Base-by-base conservation (phyloP, 2,888 invertebrate species). In the Leptinotarsa peninsularis region DNA sequence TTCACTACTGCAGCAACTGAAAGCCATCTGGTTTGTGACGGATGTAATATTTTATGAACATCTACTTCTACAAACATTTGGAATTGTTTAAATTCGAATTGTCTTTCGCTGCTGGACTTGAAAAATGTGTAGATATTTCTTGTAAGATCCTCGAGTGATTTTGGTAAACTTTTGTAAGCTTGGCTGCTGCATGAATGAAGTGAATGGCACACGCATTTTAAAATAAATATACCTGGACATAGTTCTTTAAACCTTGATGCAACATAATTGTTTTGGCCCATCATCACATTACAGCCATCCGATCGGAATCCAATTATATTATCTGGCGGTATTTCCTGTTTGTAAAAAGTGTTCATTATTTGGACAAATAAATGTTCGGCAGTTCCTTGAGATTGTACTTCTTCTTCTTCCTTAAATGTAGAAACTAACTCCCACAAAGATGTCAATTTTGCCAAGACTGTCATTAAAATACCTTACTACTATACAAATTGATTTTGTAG, bases 401-500 rank as follows among this genome's bases (percentile, higher is more conserved):
- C 52, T 52, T 52, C 50, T 52, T 17, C 52, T 52, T 52, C 52
- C 52, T 52, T 52, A 52, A 50, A 52, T 52, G 17, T 4, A 52
- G 52, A 52, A 52, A 52, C 52, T 52, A 52, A 52, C 52, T 52
- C 52, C 52, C 52, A 17, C 17, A 17, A 52, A 52, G 52, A 52
- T 17, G 52, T 52, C 52, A 52, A 52, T 52, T 52, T 52, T 52
- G 52, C 52, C 52, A 52, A 52, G 52, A 52, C 52, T 52, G 52
- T 52, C 52, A 52, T 52, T 52, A n/a, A 52, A 52, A 52, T 52
- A 52, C n/a, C 52, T 17, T 52, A 15, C 52, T 52, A 52, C 17
- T 52, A 52, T 52, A 52, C 52, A 52, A 52, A 52, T 52, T 52
- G 52, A 52, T 52, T 52, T 50, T 50, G 50, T 50, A 50, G 50